Conservation (phyloP, 2,113 vertebrate genomes). For the Tupaia chinensis region DNA sequence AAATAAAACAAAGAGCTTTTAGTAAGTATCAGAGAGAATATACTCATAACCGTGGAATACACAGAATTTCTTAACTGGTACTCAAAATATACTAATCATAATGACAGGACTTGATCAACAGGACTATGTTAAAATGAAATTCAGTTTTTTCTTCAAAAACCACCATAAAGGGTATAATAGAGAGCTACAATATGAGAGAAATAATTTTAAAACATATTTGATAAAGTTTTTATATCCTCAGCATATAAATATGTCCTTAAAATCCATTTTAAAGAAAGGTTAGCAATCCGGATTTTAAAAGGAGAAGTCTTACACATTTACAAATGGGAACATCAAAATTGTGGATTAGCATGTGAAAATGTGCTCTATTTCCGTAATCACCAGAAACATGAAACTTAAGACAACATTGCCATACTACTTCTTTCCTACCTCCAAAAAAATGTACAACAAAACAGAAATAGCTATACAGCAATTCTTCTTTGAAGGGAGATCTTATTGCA, state of each 20-base stretch:
- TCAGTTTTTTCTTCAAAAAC: not conserved
- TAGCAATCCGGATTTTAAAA: not conserved
- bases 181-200: not conserved
- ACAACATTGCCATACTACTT: no score
- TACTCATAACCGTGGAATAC: not conserved
- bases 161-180: not conserved
- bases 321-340: not conserved
- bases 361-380: not conserved
- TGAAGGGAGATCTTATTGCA: not conserved
- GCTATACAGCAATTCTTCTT: not conserved
- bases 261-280: not conserved
- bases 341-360: not conserved
- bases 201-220: not conserved
- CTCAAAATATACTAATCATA: not conserved
- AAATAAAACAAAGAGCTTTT: not conserved
- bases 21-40: not conserved
- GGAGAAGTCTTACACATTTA: not conserved
- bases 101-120: not conserved
- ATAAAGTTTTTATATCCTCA: not conserved
- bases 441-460: not conserved
- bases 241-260: not conserved
- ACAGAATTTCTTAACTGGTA: not conserved
- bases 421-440: not conserved
- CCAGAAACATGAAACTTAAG: not conserved
- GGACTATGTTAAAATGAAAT: not conserved